These are phyloP conservation scores for Periplaneta americana DNA, from an alignment of 1,140 invertebrate species.

Conservation along the genomic window DNA sequence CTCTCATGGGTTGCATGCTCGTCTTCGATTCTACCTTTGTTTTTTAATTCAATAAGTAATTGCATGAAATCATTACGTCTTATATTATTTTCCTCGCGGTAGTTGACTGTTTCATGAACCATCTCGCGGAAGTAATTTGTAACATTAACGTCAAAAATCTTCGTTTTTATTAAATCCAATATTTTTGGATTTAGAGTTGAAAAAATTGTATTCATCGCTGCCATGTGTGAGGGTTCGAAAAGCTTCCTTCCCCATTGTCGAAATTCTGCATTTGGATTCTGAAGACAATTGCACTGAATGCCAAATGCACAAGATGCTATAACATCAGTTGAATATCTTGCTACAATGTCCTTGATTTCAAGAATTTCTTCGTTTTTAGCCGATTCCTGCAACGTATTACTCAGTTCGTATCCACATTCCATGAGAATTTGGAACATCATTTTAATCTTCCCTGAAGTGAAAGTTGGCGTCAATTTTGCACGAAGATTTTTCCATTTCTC, in stretches of 20 bases:
- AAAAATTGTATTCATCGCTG: background rate
- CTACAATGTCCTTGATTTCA: slow-evolving; percentile 12
- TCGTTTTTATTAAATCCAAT: background rate
- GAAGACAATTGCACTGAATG: too few species aligned
- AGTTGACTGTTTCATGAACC: slow-evolving; percentile 6
- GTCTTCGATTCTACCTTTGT: slow-evolving; percentile 6
- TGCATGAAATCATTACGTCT: slow-evolving; percentile 23
- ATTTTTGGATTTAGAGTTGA: background rate
- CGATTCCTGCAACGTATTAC: slow-evolving; percentile 3
- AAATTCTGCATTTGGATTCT: too few species aligned
- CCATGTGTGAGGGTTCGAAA: background rate
- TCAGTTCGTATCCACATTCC: slow-evolving; percentile 9
- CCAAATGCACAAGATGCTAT: too few species aligned
- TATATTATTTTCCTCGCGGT: slow-evolving; percentile 29
- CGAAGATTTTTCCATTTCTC: slow-evolving; percentile 40
- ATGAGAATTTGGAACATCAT: slow-evolving; percentile 33
- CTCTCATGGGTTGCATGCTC: too few species aligned
- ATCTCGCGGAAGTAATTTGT: background rate
- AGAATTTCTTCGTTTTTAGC: background rate
- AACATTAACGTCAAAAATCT: background rate
- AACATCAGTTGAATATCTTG: slow-evolving; percentile 16
- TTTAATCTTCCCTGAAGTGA: slow-evolving; percentile 43
- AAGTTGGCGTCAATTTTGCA: slow-evolving; percentile 40
- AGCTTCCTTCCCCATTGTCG: background rate
- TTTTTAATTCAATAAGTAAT: slow-evolving; percentile 14